Conservation (phyloP, 2,797 vertebrate genomes). For the Enteromius unitaeniatus region DNA sequence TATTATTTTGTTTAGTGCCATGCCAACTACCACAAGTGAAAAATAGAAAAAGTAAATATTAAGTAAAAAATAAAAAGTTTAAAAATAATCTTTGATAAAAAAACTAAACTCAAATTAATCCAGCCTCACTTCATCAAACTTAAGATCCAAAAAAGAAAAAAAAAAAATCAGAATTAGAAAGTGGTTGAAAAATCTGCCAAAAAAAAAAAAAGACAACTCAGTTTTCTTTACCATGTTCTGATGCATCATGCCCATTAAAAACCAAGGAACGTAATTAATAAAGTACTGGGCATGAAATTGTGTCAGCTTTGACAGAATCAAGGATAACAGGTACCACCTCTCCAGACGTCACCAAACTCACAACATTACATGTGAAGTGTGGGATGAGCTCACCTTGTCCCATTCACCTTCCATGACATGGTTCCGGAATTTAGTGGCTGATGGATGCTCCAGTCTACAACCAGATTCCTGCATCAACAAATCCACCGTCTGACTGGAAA, state of each 20-base stretch:
- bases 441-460: slow-evolving; percentile 98
- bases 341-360: neutral
- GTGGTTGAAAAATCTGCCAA: no score
- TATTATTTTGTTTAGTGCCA: neutral
- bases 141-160: neutral
- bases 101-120: neutral
- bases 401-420: slow-evolving; percentile 99
- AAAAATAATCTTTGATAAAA: neutral
- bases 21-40: neutral
- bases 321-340: neutral
- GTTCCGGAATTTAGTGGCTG: slow-evolving; percentile 99
- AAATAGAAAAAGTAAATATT: neutral
- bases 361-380: neutral
- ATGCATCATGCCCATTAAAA: neutral
- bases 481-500: slow-evolving; percentile 96
- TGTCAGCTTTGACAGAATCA: neutral
- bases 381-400: slow-evolving; percentile 91
- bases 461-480: slow-evolving; percentile 99
- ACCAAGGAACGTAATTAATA: neutral
- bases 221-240: neutral
- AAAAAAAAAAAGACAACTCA: neutral
- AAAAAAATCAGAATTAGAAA: neutral
- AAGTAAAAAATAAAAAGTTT: no score
- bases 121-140: neutral
- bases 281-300: neutral